Evolutionary conservation across 2,888 invertebrate genomes (phyloP), one percentile per base, ranked within the genome.

Genomic region (Pristionchus fissidentatus): DNA sequence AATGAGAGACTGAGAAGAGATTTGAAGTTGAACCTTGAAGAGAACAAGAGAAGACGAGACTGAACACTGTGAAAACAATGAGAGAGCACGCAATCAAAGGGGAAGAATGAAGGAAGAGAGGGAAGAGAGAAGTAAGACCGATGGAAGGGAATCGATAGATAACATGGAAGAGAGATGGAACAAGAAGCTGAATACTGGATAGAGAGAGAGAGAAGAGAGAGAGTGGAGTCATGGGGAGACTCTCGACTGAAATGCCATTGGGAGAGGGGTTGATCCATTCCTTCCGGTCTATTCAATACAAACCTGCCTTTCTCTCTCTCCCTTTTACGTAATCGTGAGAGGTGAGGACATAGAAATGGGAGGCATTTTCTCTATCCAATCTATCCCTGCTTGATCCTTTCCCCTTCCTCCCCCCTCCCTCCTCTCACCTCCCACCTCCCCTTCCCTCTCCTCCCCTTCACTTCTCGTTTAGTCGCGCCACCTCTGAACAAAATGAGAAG

Each of bases 331-430:
- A 73, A 73, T 73, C 38, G 73, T 19, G 22, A 73, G 43, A 43
- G 38, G 41, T 43, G 41, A n/a, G 32, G 43, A 73, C 43, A 41
- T n/a, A 73, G 73, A 73, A 43, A 73, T 66, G 41, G 15, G 29
- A 62, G 62, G n/a, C 73, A 43, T 43, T 73, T 73, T 73, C 41
- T 73, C 73, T 41, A 73, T 73, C 38, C 77, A 49, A 52, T 46
- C 77, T 49, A 46, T 49, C 60, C 19, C 60, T n/a, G 38, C 77
- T 49, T 52, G 29, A 35, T 46, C 29, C 52, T 32, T 26, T 60
- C 60, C 29, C 60, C 29, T 26, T 26, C 60, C 19, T 15, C 60
- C n/a, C 60, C 60, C 60, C n/a, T n/a, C n/a, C 29, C 60, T 10
- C 29, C 60, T 60, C 60, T 26, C 60, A 15, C 60, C n/a, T 8